Evolutionary conservation across 2,888 invertebrate genomes (phyloP), one percentile per base, ranked within the genome.

Genomic region (Synergus itoensis): DNA sequence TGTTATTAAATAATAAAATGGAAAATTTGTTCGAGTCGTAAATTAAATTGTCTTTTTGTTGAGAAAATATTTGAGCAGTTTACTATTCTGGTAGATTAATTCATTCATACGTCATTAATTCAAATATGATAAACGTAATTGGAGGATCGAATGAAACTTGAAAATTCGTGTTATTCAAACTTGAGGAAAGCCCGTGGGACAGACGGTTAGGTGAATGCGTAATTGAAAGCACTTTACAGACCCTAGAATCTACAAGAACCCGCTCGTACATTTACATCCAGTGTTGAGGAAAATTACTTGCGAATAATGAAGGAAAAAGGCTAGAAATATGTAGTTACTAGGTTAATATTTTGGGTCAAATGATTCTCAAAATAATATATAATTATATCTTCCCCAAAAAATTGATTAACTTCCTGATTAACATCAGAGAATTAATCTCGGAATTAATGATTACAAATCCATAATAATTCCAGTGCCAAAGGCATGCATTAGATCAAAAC

Each of bases 171-270:
- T 87, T 86, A 86, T 86, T 86, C 85, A 87, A 87, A 87, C 86
- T 87, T 86, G 83, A 87, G 87, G 89, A 88, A 88, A 89, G 87
- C 86, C 81, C 82, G 78, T n/a, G 84, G 86, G 80, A 87, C 87
- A 80, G 83, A 77, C 77, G 80, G 87, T 89, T 89, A 88, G 88
- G 87, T 84, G 88, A 89, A 88, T 87, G 87, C 87, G 86, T 90
- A 90, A 90, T 90, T 89, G 90, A 90, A 90, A 89, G 89, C 89
- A 90, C 90, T 90, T 89, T 87, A 87, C 85, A 87, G 86, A 88
- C 87, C 90, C 89, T 87, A 85, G 86, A 84, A 81, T 83, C 83
- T 84, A 85, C 88, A 84, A 76, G 76, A 73, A 84, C 85, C 84
- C 86, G 85, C 84, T 86, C 87, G 85, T 87, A 85, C 88, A 90